Evolutionary conservation across 2,797 vertebrate genomes (phyloP).

Genomic region (Agapornis canus): DNA sequence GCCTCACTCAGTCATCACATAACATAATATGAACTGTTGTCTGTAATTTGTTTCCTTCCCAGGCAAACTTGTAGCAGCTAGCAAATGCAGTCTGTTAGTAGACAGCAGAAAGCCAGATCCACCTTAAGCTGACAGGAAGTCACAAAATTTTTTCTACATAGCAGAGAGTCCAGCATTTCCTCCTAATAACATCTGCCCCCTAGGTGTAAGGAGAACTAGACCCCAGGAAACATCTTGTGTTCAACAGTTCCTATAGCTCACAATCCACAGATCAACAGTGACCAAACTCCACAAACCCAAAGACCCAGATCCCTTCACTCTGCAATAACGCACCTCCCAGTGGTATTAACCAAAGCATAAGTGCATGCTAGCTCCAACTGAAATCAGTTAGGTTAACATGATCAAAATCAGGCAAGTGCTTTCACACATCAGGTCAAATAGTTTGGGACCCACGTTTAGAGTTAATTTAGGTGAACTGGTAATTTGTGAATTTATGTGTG

Average conservation of each 20-base stretch:
- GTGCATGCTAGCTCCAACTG: not conserved
- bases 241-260: not conserved
- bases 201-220: not conserved
- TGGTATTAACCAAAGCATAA: not conserved
- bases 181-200: not conserved
- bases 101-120: not conserved
- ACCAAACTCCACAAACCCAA: not conserved
- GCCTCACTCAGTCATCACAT: not conserved
- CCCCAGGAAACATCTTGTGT: not conserved
- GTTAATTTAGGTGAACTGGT: not conserved
- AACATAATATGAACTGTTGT: not conserved
- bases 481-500: not conserved
- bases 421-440: not conserved
- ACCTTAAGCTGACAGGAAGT: accelerated
- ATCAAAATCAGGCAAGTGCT: not conserved
- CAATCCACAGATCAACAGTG: not conserved
- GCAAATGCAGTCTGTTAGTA: not conserved
- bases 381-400: not conserved
- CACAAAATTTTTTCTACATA: not conserved
- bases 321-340: not conserved
- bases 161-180: not conserved
- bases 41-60: not conserved
- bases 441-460: not conserved
- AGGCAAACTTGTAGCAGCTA: not conserved
- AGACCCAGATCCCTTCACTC: not conserved